Evolutionary conservation across 2,888 invertebrate species (phyloP).

Genomic region (Eledona agricola): DNA sequence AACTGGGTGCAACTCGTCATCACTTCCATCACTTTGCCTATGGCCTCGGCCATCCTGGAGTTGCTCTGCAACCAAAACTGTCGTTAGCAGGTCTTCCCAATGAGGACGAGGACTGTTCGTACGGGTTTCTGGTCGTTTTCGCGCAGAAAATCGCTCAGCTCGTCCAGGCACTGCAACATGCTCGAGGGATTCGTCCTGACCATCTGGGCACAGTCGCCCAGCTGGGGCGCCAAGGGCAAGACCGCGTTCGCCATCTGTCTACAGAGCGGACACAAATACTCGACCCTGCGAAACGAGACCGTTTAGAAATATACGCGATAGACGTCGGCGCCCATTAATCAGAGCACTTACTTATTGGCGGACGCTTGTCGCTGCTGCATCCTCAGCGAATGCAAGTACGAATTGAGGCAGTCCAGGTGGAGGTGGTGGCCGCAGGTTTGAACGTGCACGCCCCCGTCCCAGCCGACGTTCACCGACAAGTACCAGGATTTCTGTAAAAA

Average conservation of each 20-base stretch:
- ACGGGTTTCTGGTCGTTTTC: constrained; percentile 74
- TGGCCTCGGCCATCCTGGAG: constrained; percentile 83
- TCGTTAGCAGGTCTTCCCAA: background rate
- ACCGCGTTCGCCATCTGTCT: constrained; percentile 91
- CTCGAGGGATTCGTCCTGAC: constrained; percentile 68
- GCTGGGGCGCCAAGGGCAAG: constrained; percentile 80
- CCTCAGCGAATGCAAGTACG: constrained; percentile 87
- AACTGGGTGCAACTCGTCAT: constrained; percentile 89
- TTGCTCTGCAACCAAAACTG: constrained; percentile 65
- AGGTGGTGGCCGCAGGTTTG: constrained; percentile 97
- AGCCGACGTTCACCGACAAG: constrained; percentile 80
- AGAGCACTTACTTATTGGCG: constrained; percentile 69
- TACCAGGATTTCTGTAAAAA: constrained; percentile 76
- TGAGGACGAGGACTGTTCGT: constrained; percentile 22
- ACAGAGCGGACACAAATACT: constrained; percentile 95
- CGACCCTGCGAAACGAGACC: constrained; percentile 74
- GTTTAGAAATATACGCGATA: constrained; percentile 2
- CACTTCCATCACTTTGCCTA: constrained; percentile 93
- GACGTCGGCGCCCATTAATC: constrained; percentile 6
- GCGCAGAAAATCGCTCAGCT: constrained; percentile 70
- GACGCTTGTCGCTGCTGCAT: constrained; percentile 80
- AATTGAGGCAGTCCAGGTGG: constrained; percentile 92
- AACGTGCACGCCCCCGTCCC: constrained; percentile 92
- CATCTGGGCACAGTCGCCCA: constrained; percentile 72
- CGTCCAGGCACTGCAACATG: constrained; percentile 63